Percentiles rank a stretch among this genome's conserved stretches.
phyloP scores from a whole-genome alignment of 53 echinoderm and acorn worm species.

The Pentamera pediparva region DNA sequence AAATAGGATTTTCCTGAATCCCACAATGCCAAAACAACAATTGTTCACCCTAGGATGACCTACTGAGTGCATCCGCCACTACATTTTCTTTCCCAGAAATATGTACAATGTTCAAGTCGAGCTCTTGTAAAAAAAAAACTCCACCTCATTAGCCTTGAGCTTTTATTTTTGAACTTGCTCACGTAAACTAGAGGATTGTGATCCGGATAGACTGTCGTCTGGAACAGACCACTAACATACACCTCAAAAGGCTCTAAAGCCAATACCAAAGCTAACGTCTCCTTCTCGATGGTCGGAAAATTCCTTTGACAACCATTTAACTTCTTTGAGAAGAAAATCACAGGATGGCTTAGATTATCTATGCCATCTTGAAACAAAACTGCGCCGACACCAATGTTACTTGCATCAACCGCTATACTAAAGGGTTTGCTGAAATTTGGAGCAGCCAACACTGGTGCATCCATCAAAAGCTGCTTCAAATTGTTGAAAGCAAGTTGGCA shows the following conservation, averaged over 20 bases:
- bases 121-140: slow-evolving; percentile 37
- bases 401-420: slow-evolving; percentile 49
- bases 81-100: slow-evolving; percentile 46
- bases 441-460: slow-evolving; percentile 34
- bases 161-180: slow-evolving; percentile 44
- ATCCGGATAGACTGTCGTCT: slow-evolving; percentile 21
- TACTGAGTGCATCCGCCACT: slow-evolving; percentile 35
- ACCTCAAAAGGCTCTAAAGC: slow-evolving; percentile 47
- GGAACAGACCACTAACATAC: slow-evolving; percentile 15
- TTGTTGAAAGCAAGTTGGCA: slow-evolving; percentile 44
- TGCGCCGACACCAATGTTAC: slow-evolving; percentile 53
- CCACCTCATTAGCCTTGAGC: slow-evolving; percentile 36
- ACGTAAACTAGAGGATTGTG: slow-evolving; percentile 43
- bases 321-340: slow-evolving; percentile 54
- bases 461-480: slow-evolving; percentile 31
- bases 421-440: slow-evolving; percentile 47
- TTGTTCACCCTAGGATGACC: not conserved
- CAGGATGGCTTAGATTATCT: slow-evolving; percentile 38
- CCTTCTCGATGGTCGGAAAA: slow-evolving; percentile 53
- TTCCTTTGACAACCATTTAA: slow-evolving; percentile 38
- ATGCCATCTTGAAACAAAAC: slow-evolving; percentile 46
- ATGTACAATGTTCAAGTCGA: slow-evolving; percentile 24
- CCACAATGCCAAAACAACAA: not conserved
- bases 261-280: slow-evolving; percentile 26
- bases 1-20: not conserved